These are phyloP conservation scores for Silvanus unidentatus DNA, from an alignment of 2,888 invertebrate genomes.

Conservation along the genomic window DNA sequence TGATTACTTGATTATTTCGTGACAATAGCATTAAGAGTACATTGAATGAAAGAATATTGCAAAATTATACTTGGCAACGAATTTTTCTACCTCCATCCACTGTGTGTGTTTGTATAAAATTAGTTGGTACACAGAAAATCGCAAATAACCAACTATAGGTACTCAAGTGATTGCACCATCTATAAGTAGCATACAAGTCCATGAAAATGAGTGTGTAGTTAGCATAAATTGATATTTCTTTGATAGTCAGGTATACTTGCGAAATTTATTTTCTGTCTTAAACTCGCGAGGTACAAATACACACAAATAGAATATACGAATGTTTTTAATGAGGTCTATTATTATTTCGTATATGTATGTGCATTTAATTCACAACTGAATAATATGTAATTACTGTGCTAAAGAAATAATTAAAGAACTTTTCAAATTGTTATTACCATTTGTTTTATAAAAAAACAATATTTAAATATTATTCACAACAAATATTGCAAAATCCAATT, in stretches of 20 bases:
- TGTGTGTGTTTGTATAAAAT: conserved; percentile 15
- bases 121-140: conserved; percentile 29
- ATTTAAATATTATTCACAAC: too few species aligned
- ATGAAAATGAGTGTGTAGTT: conserved; percentile 37
- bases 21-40: conserved; percentile 23
- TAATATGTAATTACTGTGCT: neutral
- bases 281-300: too few species aligned
- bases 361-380: conserved; percentile 1
- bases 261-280: conserved; percentile 17
- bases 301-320: conserved; percentile 19
- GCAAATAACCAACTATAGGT: conserved; percentile 29
- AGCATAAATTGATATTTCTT: conserved; percentile 39
- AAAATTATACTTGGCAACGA: conserved; percentile 18
- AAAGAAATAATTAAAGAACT: conserved; percentile 1
- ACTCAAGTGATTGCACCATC: conserved; percentile 32
- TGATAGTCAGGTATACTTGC: conserved; percentile 27
- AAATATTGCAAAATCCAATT: too few species aligned
- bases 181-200: conserved; percentile 32
- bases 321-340: conserved; percentile 16
- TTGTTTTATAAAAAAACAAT: too few species aligned
- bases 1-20: conserved; percentile 16
- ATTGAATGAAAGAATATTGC: conserved; percentile 12
- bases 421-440: neutral
- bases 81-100: conserved; percentile 22
- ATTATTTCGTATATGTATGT: conserved; percentile 9